Evolutionary conservation across 2,888 invertebrate species (phyloP), one percentile per base, ranked within the genome.

Genomic region (Heliconius sara): DNA sequence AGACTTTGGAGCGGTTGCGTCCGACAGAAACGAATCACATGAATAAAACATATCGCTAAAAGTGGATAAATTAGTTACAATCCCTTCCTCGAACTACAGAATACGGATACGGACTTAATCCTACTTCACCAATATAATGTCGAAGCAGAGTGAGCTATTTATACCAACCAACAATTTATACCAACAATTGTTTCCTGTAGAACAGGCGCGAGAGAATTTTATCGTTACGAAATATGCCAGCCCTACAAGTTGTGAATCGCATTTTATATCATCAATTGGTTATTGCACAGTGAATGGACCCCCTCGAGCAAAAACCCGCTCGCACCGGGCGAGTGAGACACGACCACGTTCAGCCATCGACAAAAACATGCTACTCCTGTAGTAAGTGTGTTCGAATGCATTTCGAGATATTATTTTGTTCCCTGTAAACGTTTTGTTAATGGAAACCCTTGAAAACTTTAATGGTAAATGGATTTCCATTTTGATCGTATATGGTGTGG

Each of bases 231-330:
- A 2, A 22, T 19, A 66, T 80, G 80, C 57, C 86, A 90, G 82
- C 89, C 90, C 89, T 89, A 84, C 72, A 80, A 81, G 80, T 83
- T 83, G 84, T 88, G 87, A 88, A 88, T 88, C 85, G 85, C 86
- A 85, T 88, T 89, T 87, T 87, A 87, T 85, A 82, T 86, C 89
- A 90, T 92, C 91, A 92, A 92, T 92, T 90, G 91, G 90, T 89
- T 89, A 90, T 89, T 86, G 88, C 88, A 85, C 87, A 86, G 91
- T 93, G 93, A 93, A 94, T 93, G 93, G 91, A 89, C 88, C 88
- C 89, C 89, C 88, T 88, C 88, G 88, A 86, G 85, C 83, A 84
- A 85, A 85, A 85, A 85, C 80, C 78, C 79, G 68, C 76, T 65
- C 67, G 57, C 65, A 71, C 73, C 76, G 34, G 13, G 13, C 47